Evolutionary conservation across 2,113 vertebrate genomes (phyloP).

Genomic region (Tichodroma muraria): DNA sequence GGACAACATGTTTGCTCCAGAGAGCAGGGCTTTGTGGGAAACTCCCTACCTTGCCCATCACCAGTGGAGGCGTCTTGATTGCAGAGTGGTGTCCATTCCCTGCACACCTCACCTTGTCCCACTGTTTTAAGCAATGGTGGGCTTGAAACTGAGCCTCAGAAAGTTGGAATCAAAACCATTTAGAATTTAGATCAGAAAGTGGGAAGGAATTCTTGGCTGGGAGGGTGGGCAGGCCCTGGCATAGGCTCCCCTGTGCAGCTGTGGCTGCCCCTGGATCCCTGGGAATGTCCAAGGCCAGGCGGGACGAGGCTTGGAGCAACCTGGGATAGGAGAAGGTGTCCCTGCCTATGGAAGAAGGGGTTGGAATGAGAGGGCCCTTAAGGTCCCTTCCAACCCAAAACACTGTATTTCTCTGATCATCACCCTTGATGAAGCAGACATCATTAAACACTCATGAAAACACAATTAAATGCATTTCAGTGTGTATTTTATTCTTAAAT

Average conservation of each 20-base stretch:
- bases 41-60: neutral
- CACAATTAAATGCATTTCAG: neutral
- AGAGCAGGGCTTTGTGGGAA: neutral
- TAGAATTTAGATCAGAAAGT: neutral
- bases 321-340: accelerated
- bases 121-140: accelerated
- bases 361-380: neutral
- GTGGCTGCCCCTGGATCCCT: neutral
- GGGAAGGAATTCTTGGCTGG: accelerated
- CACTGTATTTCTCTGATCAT: neutral
- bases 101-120: neutral
- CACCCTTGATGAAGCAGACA: neutral
- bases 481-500: neutral
- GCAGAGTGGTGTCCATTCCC: neutral
- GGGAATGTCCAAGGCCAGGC: neutral
- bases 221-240: accelerated
- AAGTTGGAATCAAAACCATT: neutral
- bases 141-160: neutral
- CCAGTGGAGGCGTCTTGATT: accelerated
- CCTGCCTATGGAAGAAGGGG: neutral
- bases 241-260: neutral
- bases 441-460: neutral
- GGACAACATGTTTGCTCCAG: accelerated
- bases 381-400: neutral
- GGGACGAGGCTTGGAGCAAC: accelerated